Percentiles rank a stretch among this genome's conserved stretches.
phyloP scores from a whole-genome alignment of 2,888 invertebrate species.

The Philereme transversata region DNA sequence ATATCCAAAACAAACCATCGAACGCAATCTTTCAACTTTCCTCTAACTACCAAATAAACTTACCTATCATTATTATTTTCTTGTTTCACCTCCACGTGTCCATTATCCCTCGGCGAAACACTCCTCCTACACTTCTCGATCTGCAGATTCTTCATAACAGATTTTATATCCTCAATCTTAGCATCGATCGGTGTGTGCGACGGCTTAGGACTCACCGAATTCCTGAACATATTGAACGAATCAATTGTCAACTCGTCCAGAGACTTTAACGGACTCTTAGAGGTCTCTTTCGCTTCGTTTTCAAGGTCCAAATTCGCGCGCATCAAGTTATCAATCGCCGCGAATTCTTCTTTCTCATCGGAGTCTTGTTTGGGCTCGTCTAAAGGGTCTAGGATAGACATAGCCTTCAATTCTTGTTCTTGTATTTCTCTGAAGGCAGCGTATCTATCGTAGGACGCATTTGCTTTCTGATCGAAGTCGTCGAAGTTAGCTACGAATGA shows the following conservation, averaged over 20 bases:
- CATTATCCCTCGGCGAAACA: conserved; percentile 77
- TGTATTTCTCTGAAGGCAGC: conserved; percentile 95
- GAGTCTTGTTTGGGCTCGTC: conserved; percentile 67
- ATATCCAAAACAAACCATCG: no score
- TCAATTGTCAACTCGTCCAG: conserved; percentile 72
- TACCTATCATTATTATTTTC: conserved; percentile 83
- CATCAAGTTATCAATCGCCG: conserved; percentile 63
- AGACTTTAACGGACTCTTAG: conserved; percentile 69
- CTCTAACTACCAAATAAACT: neutral
- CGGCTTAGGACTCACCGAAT: conserved; percentile 76
- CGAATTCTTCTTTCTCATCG: conserved; percentile 67
- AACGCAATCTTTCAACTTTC: no score
- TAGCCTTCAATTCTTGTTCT: conserved; percentile 87
- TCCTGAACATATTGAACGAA: conserved; percentile 72
- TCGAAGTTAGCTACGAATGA: conserved; percentile 88
- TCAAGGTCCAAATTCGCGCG: conserved; percentile 57
- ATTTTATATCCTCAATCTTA: conserved; percentile 77
- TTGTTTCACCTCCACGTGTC: conserved; percentile 63
- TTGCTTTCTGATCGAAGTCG: conserved; percentile 82
- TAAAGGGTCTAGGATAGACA: conserved; percentile 64
- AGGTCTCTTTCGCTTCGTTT: conserved; percentile 55
- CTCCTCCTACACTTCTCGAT: conserved; percentile 67
- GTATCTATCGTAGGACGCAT: conserved; percentile 90
- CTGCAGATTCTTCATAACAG: conserved; percentile 75
- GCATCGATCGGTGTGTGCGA: conserved; percentile 62